phyloP scores from a whole-genome alignment of 2,888 invertebrate genomes.

The Dendrolimus pini region DNA sequence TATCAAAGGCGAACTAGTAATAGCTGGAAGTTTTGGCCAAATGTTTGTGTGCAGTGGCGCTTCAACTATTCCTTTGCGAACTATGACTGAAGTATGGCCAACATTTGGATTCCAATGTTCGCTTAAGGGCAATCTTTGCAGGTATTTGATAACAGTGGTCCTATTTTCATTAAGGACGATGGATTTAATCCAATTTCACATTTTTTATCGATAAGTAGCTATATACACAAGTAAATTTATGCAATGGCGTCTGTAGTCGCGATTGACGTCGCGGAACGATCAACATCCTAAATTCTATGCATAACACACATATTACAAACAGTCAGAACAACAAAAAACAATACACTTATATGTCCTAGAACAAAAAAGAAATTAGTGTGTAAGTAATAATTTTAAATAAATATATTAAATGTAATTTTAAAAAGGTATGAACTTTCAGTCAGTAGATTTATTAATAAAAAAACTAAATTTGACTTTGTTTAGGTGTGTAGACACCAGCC shows the following conservation, averaged over 20 bases:
- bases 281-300: no score
- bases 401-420: no score
- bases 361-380: no score
- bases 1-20: neutral
- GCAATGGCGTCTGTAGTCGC: conserved; percentile 49
- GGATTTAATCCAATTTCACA: conserved; percentile 13
- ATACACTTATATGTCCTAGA: no score
- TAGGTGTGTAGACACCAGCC: no score
- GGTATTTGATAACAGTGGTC: conserved; percentile 32
- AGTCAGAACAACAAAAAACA: no score
- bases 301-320: no score
- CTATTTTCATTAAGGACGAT: conserved; percentile 10
- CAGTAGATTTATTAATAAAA: no score
- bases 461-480: no score
- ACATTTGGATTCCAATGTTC: conserved; percentile 20
- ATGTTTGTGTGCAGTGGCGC: conserved; percentile 2
- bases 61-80: conserved; percentile 17
- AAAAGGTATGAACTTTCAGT: no score
- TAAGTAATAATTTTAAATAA: no score
- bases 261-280: no score
- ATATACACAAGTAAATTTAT: conserved; percentile 10
- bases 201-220: conserved; percentile 5
- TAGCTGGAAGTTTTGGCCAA: neutral
- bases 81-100: conserved; percentile 13
- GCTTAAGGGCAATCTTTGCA: conserved; percentile 24